phyloP scores from a whole-genome alignment of 2,113 vertebrate genomes.

The Ailuropoda melanoleuca region DNA sequence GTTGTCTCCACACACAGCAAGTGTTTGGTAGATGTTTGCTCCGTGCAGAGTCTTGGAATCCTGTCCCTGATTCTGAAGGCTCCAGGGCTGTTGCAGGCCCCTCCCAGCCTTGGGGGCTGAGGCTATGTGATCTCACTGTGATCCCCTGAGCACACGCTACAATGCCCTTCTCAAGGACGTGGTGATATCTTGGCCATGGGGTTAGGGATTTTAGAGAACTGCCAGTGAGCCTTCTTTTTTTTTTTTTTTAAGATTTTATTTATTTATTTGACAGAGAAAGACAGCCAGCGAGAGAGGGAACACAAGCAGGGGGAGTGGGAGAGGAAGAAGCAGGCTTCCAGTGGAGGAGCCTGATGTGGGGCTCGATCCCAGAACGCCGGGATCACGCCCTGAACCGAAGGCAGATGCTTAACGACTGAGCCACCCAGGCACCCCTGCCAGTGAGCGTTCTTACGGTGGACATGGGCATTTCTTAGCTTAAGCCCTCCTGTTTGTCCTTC shows the following conservation, averaged over 20 bases:
- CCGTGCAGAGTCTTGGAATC: not conserved
- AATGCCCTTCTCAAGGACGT: not conserved
- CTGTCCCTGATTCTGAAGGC: not conserved
- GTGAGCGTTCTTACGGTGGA: not conserved
- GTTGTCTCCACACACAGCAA: not conserved
- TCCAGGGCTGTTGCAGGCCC: not conserved
- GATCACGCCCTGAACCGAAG: no score
- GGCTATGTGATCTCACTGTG: not conserved
- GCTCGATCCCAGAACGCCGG: no score
- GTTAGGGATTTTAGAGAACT: not conserved
- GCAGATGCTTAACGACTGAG: no score
- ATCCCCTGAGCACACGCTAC: not conserved
- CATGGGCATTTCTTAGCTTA: not conserved
- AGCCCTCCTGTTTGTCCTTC: not conserved
- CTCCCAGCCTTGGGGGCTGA: not conserved
- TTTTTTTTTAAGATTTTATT: no score
- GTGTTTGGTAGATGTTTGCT: not conserved
- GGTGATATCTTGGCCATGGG: not conserved
- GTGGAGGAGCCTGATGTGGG: no score
- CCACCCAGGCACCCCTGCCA: not conserved
- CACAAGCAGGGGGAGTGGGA: no score
- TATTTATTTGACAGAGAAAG: no score
- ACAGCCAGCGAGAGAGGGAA: no score
- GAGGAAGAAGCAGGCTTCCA: no score
- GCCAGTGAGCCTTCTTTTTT: not conserved